Base-by-base conservation (phyloP, 2,113 vertebrate species). In the Rhizomys pruinosus region DNA sequence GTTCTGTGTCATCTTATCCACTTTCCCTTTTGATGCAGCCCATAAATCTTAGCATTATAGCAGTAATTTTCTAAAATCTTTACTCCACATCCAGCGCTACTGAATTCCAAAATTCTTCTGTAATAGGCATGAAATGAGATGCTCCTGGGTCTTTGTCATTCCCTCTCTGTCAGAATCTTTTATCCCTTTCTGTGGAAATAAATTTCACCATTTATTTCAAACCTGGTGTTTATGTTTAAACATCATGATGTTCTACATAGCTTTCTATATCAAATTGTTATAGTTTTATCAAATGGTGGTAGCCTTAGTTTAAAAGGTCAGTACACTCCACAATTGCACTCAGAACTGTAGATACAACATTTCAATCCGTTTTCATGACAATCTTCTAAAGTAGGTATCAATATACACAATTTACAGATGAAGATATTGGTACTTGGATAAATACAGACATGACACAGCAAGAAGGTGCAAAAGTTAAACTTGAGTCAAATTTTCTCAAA, bases 191-290 rank as follows among this genome's bases (percentile, higher is more conserved):
- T 69, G 44, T 47, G 69, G 5, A 47, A 92, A n/a, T 37, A 52
- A 84, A 44, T 64, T n/a, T n/a, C 42, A 88, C 23, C 23, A 23
- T 71, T 92, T 84, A 80, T 78, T 82, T 73, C 74, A 63, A 89
- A 63, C 34, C 82, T 8, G n/a, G n/a, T n/a, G n/a, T n/a, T n/a
- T n/a, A n/a, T n/a, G n/a, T n/a, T n/a, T n/a, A n/a, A n/a, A n/a
- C n/a, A n/a, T 23, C n/a, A 52, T 57, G 23, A 79, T 76, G 25
- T 15, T 20, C 34, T 77, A 55, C 12, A 5, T 64, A 79, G 44
- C 27, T 55, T 79, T 84, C 37, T 13, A 19, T 61, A n/a, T 80
- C 15, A 91, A 68, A 76, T 13, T 63, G 6, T 69, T 77, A 5
- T 64, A 74, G 27, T 6, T 89, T 79, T 89, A 89, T 82, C 22